A percentile compares a stretch with the other conserved stretches of the same genome.
Evolutionary conservation across 2,888 invertebrate genomes (phyloP).

Genomic region (Mellilla xanthometata): DNA sequence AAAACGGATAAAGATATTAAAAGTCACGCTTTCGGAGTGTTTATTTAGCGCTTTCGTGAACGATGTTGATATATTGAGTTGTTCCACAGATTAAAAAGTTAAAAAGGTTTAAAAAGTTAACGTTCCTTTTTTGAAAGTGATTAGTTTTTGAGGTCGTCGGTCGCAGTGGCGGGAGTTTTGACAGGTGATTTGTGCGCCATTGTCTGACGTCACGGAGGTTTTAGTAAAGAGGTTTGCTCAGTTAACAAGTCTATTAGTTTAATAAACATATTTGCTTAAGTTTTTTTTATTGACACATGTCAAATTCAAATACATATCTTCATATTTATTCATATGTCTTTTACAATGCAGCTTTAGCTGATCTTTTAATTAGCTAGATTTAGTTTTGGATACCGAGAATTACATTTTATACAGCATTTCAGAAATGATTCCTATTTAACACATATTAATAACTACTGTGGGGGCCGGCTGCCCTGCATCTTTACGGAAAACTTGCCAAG

Average conservation of each 20-base stretch:
- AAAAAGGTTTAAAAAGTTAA: conserved; percentile 22
- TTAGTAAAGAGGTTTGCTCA: background rate
- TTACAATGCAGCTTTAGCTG: too few relatives aligned
- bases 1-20: conserved; percentile 80
- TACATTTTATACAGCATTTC: too few relatives aligned
- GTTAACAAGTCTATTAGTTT: conserved; percentile 10
- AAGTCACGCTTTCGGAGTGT: conserved; percentile 75
- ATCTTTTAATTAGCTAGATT: too few relatives aligned
- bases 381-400: too few relatives aligned
- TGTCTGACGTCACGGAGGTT: conserved; percentile 25
- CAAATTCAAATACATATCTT: too few relatives aligned
- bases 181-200: conserved; percentile 34
- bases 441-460: too few relatives aligned
- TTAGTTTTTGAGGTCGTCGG: conserved; percentile 31
- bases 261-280: background rate
- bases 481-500: too few relatives aligned
- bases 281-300: too few relatives aligned
- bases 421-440: too few relatives aligned
- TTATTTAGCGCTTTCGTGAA: conserved; percentile 71
- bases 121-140: conserved; percentile 31
- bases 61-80: conserved; percentile 65
- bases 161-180: conserved; percentile 31
- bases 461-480: too few relatives aligned
- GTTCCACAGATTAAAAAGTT: conserved; percentile 32
- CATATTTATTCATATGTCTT: too few relatives aligned